Percentiles rank a stretch among this genome's conserved stretches.
Conservation (phyloP, 2,797 vertebrate genomes). For the Cuculus canorus region DNA sequence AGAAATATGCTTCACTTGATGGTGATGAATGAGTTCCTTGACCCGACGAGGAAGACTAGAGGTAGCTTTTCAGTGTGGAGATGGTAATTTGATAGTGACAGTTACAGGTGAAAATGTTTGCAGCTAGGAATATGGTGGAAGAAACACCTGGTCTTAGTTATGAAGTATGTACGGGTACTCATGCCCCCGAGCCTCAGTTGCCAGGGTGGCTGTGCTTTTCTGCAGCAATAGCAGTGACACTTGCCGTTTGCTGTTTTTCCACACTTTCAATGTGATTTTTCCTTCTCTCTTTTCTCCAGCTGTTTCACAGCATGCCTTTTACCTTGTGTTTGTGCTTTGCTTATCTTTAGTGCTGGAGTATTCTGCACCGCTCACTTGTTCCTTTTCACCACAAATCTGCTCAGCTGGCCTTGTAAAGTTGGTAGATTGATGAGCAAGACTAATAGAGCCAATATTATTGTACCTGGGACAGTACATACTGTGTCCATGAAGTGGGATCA, state of each 20-base stretch:
- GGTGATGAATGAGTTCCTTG: slow-evolving; percentile 39
- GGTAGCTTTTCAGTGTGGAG: background rate
- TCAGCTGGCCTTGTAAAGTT: background rate
- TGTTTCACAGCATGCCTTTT: background rate
- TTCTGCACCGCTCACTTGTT: background rate
- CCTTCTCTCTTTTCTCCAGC: background rate
- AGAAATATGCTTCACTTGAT: slow-evolving; percentile 12
- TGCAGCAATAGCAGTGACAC: background rate
- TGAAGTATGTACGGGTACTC: background rate
- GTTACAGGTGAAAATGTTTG: slow-evolving; percentile 29
- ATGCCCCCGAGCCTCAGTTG: accelerated
- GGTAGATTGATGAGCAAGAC: background rate
- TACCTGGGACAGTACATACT: accelerated
- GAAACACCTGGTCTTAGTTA: slow-evolving; percentile 15
- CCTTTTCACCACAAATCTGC: background rate
- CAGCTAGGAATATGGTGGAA: background rate
- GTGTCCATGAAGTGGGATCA: background rate
- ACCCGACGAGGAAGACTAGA: slow-evolving; percentile 30
- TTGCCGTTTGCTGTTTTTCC: background rate
- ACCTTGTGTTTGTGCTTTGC: accelerated
- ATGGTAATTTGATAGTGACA: slow-evolving; percentile 26
- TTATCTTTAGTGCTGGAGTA: accelerated
- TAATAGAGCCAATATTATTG: background rate
- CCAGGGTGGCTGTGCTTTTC: background rate
- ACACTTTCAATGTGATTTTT: background rate